Conservation (phyloP, 1,140 invertebrate genomes). For the Euura saliciscinereae region DNA sequence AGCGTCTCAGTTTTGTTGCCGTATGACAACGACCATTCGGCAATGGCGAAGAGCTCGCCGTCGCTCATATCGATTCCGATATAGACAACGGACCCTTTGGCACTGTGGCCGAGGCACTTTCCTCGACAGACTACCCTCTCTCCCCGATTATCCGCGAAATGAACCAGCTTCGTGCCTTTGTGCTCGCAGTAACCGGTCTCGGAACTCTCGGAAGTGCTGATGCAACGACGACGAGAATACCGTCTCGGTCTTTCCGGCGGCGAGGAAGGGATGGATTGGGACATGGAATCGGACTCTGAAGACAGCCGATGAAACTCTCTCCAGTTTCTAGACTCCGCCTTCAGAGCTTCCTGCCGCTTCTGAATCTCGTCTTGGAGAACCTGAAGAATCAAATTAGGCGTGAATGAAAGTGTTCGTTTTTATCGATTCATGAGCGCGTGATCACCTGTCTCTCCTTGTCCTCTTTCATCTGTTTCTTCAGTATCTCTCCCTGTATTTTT, state of each 20-base stretch:
- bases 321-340: conserved; percentile 62
- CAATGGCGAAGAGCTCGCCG: conserved; percentile 72
- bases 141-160: conserved; percentile 61
- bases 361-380: conserved; percentile 73
- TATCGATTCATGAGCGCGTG: too few species aligned
- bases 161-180: conserved; percentile 59
- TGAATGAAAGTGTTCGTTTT: too few species aligned
- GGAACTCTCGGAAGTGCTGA: conserved; percentile 53
- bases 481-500: conserved; percentile 64
- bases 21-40: conserved; percentile 72
- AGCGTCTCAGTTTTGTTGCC: conserved; percentile 27
- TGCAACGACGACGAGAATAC: conserved; percentile 43
- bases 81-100: conserved; percentile 71
- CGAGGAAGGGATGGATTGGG: conserved; percentile 50
- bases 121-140: conserved; percentile 62
- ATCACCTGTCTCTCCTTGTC: conserved; percentile 62
- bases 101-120: conserved; percentile 68
- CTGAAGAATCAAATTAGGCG: conserved; percentile 38
- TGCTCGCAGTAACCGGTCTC: conserved; percentile 59
- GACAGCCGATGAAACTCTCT: conserved; percentile 43
- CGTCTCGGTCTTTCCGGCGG: conserved; percentile 43
- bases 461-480: conserved; percentile 66
- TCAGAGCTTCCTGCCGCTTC: conserved; percentile 69
- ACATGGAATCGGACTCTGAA: conserved; percentile 35
- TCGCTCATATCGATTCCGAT: conserved; percentile 70